Percentiles rank a stretch among this genome's conserved stretches.
phyloP scores from a whole-genome alignment of 2,888 invertebrate genomes.

The Scrobipalpa costella region DNA sequence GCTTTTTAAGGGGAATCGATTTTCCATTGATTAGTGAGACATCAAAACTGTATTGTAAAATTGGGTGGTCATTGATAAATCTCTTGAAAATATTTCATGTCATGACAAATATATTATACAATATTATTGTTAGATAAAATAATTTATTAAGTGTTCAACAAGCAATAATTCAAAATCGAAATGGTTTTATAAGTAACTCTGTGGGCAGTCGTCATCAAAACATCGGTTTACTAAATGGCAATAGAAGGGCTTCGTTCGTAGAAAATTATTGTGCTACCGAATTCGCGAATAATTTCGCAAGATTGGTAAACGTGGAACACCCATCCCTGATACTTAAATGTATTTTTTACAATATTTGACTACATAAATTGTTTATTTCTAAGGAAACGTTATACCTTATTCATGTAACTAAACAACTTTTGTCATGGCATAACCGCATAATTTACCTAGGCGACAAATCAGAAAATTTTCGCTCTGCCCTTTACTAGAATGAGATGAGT shows the following conservation, averaged over 20 bases:
- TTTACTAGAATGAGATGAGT: too few species aligned
- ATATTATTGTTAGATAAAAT: conserved; percentile 6
- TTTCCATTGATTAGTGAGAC: neutral
- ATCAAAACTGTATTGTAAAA: neutral
- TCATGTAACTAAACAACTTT: too few species aligned
- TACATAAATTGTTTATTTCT: too few species aligned
- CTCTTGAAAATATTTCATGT: neutral
- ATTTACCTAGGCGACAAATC: too few species aligned
- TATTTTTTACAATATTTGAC: too few species aligned
- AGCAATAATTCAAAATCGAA: conserved; percentile 44
- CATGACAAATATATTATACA: neutral
- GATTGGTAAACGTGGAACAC: neutral
- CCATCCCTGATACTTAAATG: neutral
- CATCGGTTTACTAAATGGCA: conserved; percentile 42
- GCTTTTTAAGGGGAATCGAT: conserved; percentile 27
- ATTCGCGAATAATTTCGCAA: conserved; percentile 25
- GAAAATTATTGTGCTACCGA: conserved; percentile 23
- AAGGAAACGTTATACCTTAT: neutral
- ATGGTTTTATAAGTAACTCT: conserved; percentile 43
- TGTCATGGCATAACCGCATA: too few species aligned
- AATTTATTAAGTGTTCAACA: conserved; percentile 31
- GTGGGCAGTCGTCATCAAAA: conserved; percentile 66
- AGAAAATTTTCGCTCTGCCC: too few species aligned
- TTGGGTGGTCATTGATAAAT: neutral
- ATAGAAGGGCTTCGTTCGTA: conserved; percentile 12